Conservation (phyloP, 2,113 vertebrate species). For the Corvus moneduloides region DNA sequence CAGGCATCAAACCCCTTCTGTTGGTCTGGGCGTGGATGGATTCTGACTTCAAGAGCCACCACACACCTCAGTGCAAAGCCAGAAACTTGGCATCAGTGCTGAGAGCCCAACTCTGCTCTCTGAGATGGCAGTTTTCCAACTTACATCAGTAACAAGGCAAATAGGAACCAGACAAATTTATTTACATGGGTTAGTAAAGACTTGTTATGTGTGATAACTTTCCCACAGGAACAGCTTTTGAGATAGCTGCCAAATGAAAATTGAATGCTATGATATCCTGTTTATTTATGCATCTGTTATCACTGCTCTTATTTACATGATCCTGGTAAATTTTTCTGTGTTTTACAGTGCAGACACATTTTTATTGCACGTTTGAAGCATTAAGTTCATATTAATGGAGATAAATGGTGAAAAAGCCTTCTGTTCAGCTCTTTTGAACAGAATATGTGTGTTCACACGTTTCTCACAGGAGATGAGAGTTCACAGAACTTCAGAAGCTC, state of each 20-base stretch:
- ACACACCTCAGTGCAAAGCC: not conserved
- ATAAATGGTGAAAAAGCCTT: slow-evolving; percentile 11
- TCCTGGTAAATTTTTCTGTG: not conserved
- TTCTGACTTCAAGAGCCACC: not conserved
- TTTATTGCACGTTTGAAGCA: not conserved
- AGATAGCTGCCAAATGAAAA: slow-evolving; percentile 48
- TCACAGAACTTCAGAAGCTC: slow-evolving; percentile 17
- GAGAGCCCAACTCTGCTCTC: not conserved
- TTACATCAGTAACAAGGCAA: not conserved
- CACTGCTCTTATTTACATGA: slow-evolving; percentile 42
- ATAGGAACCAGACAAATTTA: slow-evolving; percentile 27
- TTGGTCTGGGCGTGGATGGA: not conserved
- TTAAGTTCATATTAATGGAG: slow-evolving; percentile 11
- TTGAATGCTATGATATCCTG: not conserved
- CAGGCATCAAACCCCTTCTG: not conserved
- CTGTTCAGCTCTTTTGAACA: slow-evolving; percentile 23
- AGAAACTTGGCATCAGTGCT: not conserved
- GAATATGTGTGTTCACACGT: not conserved
- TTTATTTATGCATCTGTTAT: slow-evolving; percentile 57
- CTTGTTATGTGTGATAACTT: slow-evolving; percentile 4
- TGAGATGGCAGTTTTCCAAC: not conserved
- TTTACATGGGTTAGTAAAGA: slow-evolving; percentile 26
- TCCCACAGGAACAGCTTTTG: slow-evolving; percentile 30
- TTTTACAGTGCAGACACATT: not conserved
- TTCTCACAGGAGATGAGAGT: not conserved